A percentile compares a stretch with the other conserved stretches of the same genome.
Conservation (phyloP, 2,888 invertebrate genomes). For the Platycnemis pennipes region DNA sequence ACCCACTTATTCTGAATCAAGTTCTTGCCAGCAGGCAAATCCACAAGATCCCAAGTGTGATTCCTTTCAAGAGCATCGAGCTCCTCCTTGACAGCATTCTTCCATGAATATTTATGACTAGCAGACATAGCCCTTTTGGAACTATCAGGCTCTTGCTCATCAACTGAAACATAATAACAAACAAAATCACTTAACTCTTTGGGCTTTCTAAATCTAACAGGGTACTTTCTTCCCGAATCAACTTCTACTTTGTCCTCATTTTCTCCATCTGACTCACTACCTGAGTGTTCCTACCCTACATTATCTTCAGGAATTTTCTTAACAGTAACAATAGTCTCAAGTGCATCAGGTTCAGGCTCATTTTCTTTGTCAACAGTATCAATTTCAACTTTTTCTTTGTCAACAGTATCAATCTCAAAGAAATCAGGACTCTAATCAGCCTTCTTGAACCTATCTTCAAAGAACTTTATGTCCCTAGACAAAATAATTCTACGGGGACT, state of each 20-base stretch:
- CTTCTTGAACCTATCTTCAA: not conserved
- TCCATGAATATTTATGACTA: not conserved
- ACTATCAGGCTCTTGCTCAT: not conserved
- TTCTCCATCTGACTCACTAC: not conserved
- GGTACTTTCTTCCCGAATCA: not conserved
- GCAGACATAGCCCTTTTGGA: not conserved
- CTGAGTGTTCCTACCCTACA: not conserved
- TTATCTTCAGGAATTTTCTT: not conserved
- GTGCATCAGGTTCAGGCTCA: not conserved
- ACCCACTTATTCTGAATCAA: not conserved
- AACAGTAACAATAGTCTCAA: not conserved
- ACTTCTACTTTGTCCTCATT: not conserved
- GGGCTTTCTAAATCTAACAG: not conserved
- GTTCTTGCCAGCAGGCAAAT: not conserved
- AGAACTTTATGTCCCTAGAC: not conserved
- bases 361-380: not conserved
- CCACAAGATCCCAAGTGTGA: not conserved
- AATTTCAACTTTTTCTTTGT: too few relatives aligned
- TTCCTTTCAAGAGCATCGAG: not conserved
- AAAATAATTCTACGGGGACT: not conserved
- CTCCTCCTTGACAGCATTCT: not conserved
- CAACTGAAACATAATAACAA: not conserved
- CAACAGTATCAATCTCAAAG: not conserved
- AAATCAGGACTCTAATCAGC: not conserved
- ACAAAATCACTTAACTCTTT: not conserved